Evolutionary conservation across 1,140 invertebrate genomes (phyloP).

Genomic region (Trachymyrmex cornetzi): DNA sequence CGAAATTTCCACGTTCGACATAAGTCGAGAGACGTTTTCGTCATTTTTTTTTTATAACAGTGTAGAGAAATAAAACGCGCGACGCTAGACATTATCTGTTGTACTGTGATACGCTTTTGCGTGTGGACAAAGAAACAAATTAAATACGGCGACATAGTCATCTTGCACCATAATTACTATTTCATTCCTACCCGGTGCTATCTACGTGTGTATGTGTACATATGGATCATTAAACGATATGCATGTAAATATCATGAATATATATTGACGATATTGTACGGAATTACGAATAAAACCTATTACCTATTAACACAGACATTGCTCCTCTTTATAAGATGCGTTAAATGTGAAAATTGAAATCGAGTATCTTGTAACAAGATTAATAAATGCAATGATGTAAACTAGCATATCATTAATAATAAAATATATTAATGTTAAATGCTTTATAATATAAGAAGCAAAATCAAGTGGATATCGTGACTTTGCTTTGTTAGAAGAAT

Average conservation of each 20-base stretch:
- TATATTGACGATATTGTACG: slow-evolving; percentile 62
- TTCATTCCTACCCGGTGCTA: slow-evolving; percentile 80
- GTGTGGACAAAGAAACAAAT: slow-evolving; percentile 40
- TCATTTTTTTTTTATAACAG: slow-evolving; percentile 20
- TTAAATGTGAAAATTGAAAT: slow-evolving; percentile 64
- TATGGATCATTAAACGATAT: slow-evolving; percentile 67
- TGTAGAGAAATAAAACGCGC: slow-evolving; percentile 28
- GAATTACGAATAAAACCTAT: slow-evolving; percentile 76
- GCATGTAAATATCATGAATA: slow-evolving; percentile 76
- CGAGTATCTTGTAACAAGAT: slow-evolving; percentile 82
- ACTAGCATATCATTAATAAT: slow-evolving; percentile 57
- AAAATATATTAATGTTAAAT: slow-evolving; percentile 59
- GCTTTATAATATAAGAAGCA: not conserved
- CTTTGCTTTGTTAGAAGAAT: not conserved
- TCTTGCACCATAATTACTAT: slow-evolving; percentile 70
- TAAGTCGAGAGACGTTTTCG: not conserved
- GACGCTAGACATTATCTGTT: slow-evolving; percentile 47
- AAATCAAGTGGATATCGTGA: not conserved
- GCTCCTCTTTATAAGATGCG: slow-evolving; percentile 61
- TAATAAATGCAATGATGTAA: slow-evolving; percentile 79
- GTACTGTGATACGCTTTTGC: slow-evolving; percentile 61
- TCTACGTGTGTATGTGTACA: slow-evolving; percentile 80
- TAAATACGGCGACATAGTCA: slow-evolving; percentile 49
- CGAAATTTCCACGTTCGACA: slow-evolving; percentile 11
- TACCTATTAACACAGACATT: slow-evolving; percentile 78